phyloP scores from a whole-genome alignment of 1,140 invertebrate species.

The Pantala flavescens region DNA sequence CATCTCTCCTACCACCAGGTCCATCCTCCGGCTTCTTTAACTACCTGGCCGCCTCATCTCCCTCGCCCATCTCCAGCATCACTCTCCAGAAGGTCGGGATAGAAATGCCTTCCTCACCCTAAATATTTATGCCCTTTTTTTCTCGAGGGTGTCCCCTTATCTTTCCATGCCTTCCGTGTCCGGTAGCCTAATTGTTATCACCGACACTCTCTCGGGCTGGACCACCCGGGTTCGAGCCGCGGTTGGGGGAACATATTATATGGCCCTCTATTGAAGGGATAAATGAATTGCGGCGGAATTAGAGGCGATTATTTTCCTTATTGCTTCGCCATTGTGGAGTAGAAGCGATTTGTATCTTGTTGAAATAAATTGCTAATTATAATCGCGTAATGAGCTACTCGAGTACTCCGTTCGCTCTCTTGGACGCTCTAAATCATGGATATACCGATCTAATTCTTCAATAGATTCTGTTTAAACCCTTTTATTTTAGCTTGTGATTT shows the following conservation, averaged over 20 bases:
- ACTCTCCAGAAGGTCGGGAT: neutral
- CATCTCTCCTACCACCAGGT: neutral
- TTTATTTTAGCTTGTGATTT: too few relatives aligned
- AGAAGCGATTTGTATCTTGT: neutral
- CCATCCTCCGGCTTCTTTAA: too few relatives aligned
- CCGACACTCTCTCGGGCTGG: neutral
- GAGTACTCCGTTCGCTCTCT: too few relatives aligned
- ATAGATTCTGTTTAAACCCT: too few relatives aligned
- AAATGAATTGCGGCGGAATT: neutral
- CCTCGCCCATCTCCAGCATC: neutral
- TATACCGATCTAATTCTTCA: too few relatives aligned
- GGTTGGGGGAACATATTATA: neutral
- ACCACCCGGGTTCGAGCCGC: neutral
- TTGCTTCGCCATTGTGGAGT: neutral
- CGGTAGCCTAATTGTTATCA: slow-evolving; percentile 9
- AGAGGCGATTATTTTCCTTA: neutral
- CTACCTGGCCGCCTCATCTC: too few relatives aligned
- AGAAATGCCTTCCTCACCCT: too few relatives aligned
- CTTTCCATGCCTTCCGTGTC: neutral
- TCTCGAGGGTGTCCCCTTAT: neutral
- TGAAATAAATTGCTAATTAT: too few relatives aligned
- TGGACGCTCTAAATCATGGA: too few relatives aligned
- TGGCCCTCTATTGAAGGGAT: too few relatives aligned
- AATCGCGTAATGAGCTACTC: too few relatives aligned
- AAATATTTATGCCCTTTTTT: neutral